Percentiles rank a stretch among this genome's conserved stretches.
Evolutionary conservation across 1,140 invertebrate species (phyloP).

Genomic region (Elysia chlorotica): DNA sequence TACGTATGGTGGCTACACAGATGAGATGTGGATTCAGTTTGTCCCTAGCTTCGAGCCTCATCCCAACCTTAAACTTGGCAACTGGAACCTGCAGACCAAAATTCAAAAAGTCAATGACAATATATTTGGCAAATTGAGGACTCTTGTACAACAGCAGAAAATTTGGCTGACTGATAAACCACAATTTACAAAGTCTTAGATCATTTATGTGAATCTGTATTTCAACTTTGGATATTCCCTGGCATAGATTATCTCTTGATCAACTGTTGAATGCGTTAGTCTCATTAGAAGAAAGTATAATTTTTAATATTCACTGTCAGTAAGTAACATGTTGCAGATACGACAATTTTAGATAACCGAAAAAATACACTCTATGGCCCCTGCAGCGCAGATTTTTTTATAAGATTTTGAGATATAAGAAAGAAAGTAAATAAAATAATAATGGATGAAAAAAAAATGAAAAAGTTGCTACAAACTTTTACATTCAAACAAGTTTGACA

Average conservation of each 20-base stretch:
- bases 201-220: neutral
- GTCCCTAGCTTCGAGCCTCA: constrained; percentile 38
- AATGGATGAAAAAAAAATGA: neutral
- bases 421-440: no score
- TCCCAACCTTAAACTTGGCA: constrained; percentile 25
- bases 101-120: neutral
- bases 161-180: neutral
- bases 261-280: no score
- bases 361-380: no score
- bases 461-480: neutral
- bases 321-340: no score
- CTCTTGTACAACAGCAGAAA: neutral
- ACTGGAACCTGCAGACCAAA: neutral
- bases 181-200: neutral
- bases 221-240: neutral
- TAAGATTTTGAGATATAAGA: no score
- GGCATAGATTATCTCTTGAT: no score
- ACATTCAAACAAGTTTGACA: no score
- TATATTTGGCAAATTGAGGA: neutral
- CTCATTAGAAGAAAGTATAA: no score
- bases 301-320: no score
- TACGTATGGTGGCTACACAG: constrained; percentile 38
- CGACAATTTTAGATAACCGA: no score
- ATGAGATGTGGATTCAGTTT: constrained; percentile 30
- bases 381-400: no score